Evolutionary conservation across 2,797 vertebrate genomes (phyloP), one percentile per base, ranked within the genome.

Genomic region (Hybognathus amarus): DNA sequence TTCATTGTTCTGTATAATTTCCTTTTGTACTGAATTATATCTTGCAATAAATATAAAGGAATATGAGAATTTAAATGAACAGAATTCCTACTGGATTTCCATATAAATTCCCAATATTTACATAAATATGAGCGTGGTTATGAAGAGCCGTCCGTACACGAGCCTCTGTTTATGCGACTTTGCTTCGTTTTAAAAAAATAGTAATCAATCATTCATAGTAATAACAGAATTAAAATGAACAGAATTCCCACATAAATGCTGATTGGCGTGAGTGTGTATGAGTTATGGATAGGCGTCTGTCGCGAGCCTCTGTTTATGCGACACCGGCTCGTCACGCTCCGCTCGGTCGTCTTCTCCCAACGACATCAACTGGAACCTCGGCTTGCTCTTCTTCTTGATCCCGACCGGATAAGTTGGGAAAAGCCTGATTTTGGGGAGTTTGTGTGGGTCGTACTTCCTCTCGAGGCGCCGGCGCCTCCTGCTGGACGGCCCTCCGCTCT

Each of bases 351-450:
- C 93, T 0, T 94, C 92, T 5, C n/a, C 79, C 64, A 92, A 6
- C 0, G 96, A 94, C 1, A 89, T 90, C 7, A 96, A 89, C 83
- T 75, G 73, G 73, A 18, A 40, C 45, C 95, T 95, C 68, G 87
- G 89, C 91, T 96, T 98, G 5, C 90, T 86, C 90, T 96, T 98
- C 92, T 96, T 98, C 87, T 93, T 97, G 61, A 92, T 91, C 0
- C 93, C 91, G 0, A 85, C 91, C 0, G 88, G 71, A 0, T 95
- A 91, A 0, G 64, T 5, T 2, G 96, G 94, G 88, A 98, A 94
- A 56, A 98, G 93, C 59, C 96, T 96, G 87, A 95, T 96, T 24
- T 95, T 95, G 85, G 92, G 93, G 52, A 96, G 93, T 75, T 94
- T 97, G 76, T 95, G 89, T 61, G 94, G 87, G 9, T 98, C 97